Evolutionary conservation across 2,797 vertebrate genomes (phyloP).

Genomic region (Phoebastria nigripes): DNA sequence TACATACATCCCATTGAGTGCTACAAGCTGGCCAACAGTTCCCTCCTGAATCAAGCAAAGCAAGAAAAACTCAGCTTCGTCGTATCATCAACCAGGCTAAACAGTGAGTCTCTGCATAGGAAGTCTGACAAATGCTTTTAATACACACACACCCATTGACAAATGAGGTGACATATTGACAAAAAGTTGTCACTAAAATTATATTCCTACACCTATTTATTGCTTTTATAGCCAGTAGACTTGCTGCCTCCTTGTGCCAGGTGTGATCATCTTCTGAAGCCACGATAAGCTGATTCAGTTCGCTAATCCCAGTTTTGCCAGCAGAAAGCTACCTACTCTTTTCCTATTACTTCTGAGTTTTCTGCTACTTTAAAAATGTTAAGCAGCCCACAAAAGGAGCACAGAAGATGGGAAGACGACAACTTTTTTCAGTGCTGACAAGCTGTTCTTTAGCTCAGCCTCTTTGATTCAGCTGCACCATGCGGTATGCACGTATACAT

Average conservation of each 20-base stretch:
- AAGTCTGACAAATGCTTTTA: neutral
- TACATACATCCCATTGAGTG: neutral
- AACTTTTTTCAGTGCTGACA: neutral
- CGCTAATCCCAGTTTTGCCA: neutral
- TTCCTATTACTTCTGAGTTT: neutral
- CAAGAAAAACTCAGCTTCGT: neutral
- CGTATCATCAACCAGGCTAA: fast-evolving
- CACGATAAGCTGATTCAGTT: fast-evolving
- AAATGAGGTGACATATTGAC: fast-evolving
- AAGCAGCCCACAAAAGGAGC: fast-evolving
- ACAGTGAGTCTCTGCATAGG: fast-evolving
- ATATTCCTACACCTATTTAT: neutral
- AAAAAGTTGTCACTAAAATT: neutral
- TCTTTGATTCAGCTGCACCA: neutral
- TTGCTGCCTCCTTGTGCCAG: neutral
- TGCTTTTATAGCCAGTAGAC: neutral
- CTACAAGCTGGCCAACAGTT: neutral
- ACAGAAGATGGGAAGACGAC: fast-evolving
- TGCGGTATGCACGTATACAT: fast-evolving
- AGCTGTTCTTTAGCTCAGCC: neutral
- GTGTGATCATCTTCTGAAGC: neutral
- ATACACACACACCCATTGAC: neutral
- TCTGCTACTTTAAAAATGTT: fast-evolving
- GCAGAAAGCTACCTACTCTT: neutral
- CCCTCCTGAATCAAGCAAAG: neutral